Evolutionary conservation across 2,888 invertebrate species (phyloP).

Genomic region (Pinctada fucata): DNA sequence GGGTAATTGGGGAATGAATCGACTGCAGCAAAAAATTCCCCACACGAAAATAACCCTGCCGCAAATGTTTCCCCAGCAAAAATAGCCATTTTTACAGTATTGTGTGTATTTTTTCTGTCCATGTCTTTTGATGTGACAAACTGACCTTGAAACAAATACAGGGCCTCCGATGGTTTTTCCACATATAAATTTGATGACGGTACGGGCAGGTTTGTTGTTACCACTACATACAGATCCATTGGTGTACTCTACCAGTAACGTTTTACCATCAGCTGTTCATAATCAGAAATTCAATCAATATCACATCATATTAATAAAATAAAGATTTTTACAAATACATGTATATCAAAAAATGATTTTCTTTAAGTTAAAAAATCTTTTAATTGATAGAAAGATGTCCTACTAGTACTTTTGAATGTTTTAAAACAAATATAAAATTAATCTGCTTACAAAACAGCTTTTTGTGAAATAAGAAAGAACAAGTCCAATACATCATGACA

Average conservation of each 20-base stretch:
- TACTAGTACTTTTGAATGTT: too few species aligned
- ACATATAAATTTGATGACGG: slow-evolving; percentile 62
- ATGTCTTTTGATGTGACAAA: not conserved
- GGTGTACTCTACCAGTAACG: slow-evolving; percentile 61
- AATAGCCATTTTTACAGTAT: not conserved
- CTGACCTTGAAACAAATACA: slow-evolving; percentile 51
- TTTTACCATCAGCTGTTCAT: slow-evolving; percentile 46
- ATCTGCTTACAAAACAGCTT: too few species aligned
- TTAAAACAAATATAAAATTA: too few species aligned
- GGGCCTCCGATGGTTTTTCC: slow-evolving; percentile 63
- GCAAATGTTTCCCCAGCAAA: not conserved
- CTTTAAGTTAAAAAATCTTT: too few species aligned
- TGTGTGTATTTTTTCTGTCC: not conserved
- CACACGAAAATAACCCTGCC: not conserved
- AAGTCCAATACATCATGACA: too few species aligned
- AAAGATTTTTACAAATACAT: too few species aligned
- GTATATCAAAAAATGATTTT: too few species aligned
- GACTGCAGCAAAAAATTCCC: too few species aligned
- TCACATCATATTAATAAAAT: too few species aligned
- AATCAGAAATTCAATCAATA: slow-evolving; percentile 3
- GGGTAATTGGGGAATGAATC: too few species aligned
- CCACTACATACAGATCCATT: slow-evolving; percentile 59
- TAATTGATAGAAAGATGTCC: too few species aligned
- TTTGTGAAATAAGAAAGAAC: too few species aligned
- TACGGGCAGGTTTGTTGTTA: slow-evolving; percentile 48